Conservation (phyloP, 2,113 vertebrate genomes). For the Halcyon senegalensis region DNA sequence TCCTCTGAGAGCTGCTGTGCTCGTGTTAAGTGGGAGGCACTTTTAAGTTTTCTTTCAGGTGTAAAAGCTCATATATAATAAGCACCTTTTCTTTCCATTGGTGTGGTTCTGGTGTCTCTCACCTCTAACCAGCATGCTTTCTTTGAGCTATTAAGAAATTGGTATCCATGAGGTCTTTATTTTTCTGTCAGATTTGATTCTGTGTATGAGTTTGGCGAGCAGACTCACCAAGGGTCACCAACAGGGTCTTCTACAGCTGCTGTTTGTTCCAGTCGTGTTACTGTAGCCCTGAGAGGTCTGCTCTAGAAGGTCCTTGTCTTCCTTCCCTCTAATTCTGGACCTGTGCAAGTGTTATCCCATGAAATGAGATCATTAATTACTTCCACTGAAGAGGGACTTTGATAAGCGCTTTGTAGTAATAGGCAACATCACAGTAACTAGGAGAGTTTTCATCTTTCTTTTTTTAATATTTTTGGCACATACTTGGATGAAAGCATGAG, state of each 20-base stretch:
- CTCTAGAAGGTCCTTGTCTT: neutral
- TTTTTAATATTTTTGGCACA: neutral
- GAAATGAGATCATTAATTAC: neutral
- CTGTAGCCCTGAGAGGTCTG: neutral
- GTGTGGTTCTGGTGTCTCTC: neutral
- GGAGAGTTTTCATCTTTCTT: neutral
- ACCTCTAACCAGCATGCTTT: neutral
- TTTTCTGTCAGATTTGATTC: neutral
- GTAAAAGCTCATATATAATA: neutral
- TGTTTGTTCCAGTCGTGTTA: rapidly evolving
- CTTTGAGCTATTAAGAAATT: neutral
- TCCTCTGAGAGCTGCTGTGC: neutral
- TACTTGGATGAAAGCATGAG: neutral
- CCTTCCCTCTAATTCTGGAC: neutral
- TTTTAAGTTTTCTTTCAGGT: neutral
- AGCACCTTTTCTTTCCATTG: neutral
- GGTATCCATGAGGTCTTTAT: neutral
- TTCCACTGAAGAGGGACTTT: neutral
- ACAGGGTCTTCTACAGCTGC: neutral
- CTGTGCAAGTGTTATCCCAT: neutral
- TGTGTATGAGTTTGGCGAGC: neutral
- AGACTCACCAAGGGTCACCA: neutral
- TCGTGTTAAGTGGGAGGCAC: neutral
- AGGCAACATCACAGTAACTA: neutral
- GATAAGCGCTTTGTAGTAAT: neutral